These are phyloP conservation scores for Cairina moschata DNA, from an alignment of 2,113 vertebrate genomes.

Conservation along the genomic window DNA sequence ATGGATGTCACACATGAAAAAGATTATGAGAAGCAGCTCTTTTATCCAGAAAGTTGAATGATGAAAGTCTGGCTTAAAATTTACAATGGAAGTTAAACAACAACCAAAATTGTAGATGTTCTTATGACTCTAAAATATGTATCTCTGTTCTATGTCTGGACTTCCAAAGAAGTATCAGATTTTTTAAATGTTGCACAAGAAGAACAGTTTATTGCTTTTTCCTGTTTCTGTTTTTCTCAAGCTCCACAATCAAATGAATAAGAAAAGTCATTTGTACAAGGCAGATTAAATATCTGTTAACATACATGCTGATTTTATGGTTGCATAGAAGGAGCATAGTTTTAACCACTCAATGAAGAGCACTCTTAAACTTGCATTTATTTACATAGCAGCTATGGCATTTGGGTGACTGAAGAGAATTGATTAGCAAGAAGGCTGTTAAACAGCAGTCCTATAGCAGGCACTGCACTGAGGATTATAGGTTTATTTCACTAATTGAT, in stretches of 20 bases:
- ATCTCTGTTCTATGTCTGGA: neutral
- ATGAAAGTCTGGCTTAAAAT: neutral
- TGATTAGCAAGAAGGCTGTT: conserved; percentile 68
- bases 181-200: neutral
- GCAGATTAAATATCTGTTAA: conserved; percentile 44
- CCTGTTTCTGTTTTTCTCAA: neutral
- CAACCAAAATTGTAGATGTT: neutral
- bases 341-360: conserved; percentile 34
- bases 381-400: conserved; percentile 63
- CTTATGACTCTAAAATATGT: neutral
- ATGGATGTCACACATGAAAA: neutral
- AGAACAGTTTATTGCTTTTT: neutral
- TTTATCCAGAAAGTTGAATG: neutral
- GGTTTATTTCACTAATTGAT: conserved; percentile 65
- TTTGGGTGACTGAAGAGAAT: conserved; percentile 66
- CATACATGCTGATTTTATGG: conserved; percentile 62
- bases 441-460: conserved; percentile 51
- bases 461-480: conserved; percentile 50
- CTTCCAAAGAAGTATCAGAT: neutral
- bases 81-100: neutral
- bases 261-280: conserved; percentile 39
- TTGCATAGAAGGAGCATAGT: conserved; percentile 8
- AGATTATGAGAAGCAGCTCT: neutral
- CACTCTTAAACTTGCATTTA: conserved; percentile 59
- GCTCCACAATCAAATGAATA: neutral